phyloP scores from a whole-genome alignment of 2,888 invertebrate genomes.

The Argyra leucocephala region DNA sequence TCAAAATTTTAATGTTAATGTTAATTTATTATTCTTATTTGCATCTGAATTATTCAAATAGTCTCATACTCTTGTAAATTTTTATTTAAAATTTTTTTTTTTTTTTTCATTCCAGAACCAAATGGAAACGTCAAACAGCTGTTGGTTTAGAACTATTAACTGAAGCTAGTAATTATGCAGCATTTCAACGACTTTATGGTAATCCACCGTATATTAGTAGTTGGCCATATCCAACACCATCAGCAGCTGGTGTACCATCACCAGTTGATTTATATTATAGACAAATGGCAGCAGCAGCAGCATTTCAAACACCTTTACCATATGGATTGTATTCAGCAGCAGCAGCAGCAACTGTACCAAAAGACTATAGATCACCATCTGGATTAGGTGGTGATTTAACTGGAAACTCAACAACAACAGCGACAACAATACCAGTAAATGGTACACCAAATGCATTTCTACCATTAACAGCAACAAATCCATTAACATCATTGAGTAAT shows the following conservation, averaged over 20 bases:
- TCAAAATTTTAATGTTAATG: too few species aligned
- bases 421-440: too few species aligned
- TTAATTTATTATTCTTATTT: too few species aligned
- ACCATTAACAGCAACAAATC: slow-evolving; percentile 54
- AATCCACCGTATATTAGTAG: slow-evolving; percentile 58
- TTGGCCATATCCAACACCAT: slow-evolving; percentile 53
- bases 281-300: slow-evolving; percentile 67
- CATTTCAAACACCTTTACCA: slow-evolving; percentile 80
- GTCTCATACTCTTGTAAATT: background rate
- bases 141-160: slow-evolving; percentile 93
- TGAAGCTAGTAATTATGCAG: slow-evolving; percentile 95
- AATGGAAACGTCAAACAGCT: slow-evolving; percentile 98
- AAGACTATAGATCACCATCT: background rate
- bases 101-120: slow-evolving; percentile 56
- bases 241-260: slow-evolving; percentile 53
- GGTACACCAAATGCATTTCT: slow-evolving; percentile 39
- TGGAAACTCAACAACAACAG: background rate
- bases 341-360: slow-evolving; percentile 31
- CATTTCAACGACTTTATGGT: slow-evolving; percentile 91
- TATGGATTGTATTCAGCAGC: slow-evolving; percentile 49
- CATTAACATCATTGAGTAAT: slow-evolving; percentile 49
- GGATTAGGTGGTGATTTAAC: background rate
- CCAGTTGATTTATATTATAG: slow-evolving; percentile 73
- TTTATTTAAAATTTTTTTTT: slow-evolving; percentile 13
- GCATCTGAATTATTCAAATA: too few species aligned